Conservation (phyloP, 2,797 vertebrate species). For the Podargus strigoides region DNA sequence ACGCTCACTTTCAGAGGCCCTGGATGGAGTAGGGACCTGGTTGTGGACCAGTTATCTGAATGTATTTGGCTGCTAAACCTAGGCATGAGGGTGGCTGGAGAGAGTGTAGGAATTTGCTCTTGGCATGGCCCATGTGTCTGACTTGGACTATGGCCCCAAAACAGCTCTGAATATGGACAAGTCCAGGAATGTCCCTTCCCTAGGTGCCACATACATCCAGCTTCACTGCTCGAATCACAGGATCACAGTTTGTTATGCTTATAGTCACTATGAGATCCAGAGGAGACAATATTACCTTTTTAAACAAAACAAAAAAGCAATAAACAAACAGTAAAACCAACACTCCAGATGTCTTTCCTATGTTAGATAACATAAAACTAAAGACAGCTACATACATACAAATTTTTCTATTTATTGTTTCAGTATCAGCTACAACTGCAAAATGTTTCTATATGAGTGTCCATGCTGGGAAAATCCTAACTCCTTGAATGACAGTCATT, state of each 20-base stretch:
- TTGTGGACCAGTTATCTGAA: not conserved
- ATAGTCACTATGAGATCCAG: not conserved
- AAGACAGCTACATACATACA: not conserved
- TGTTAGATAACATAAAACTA: slow-evolving; percentile 39
- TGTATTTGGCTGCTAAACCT: not conserved
- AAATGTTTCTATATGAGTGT: not conserved
- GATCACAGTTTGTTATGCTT: not conserved
- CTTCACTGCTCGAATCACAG: not conserved
- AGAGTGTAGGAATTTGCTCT: not conserved
- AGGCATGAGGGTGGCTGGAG: not conserved
- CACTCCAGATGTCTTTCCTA: slow-evolving; percentile 42
- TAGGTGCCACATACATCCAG: not conserved
- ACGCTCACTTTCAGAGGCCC: not conserved
- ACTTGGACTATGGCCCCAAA: rapidly evolving
- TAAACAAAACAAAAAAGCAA: slow-evolving; percentile 59
- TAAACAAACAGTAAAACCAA: slow-evolving; percentile 45
- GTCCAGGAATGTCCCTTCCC: not conserved
- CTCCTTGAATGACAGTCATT: not conserved
- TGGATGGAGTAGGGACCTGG: not conserved
- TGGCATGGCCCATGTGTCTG: rapidly evolving
- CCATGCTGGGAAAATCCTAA: not conserved
- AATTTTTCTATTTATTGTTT: slow-evolving; percentile 34
- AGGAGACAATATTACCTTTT: slow-evolving; percentile 43
- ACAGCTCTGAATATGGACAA: not conserved
- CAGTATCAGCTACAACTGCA: not conserved